These are phyloP conservation scores for Plecotus auritus DNA, from an alignment of 2,113 vertebrate species.

Conservation along the genomic window DNA sequence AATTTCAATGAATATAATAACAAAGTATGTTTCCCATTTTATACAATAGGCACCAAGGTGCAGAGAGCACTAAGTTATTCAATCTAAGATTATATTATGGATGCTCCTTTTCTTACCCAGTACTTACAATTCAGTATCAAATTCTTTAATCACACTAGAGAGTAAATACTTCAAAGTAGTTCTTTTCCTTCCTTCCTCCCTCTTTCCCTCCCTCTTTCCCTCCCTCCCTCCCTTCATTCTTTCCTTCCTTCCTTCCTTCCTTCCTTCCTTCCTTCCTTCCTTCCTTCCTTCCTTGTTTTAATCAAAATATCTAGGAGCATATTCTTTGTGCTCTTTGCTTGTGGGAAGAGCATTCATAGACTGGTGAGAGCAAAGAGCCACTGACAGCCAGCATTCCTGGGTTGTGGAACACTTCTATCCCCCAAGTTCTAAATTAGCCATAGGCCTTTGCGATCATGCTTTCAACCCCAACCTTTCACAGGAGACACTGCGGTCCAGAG, in stretches of 20 bases:
- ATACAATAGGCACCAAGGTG: neutral
- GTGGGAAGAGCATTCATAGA: neutral
- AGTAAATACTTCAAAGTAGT: neutral
- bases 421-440: neutral
- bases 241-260: too few relatives aligned
- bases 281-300: neutral
- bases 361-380: neutral
- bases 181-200: neutral
- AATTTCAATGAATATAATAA: conserved; percentile 13
- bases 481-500: neutral
- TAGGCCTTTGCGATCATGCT: neutral
- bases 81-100: neutral
- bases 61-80: neutral
- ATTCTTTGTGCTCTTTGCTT: neutral
- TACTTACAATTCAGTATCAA: neutral
- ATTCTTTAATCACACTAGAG: neutral
- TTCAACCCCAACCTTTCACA: neutral
- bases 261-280: neutral
- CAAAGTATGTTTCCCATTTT: neutral
- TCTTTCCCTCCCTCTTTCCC: neutral
- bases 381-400: neutral
- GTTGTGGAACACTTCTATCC: neutral
- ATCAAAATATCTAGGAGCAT: neutral
- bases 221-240: neutral
- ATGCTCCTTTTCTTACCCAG: neutral